phyloP scores from a whole-genome alignment of 2,797 vertebrate species.

The Columba guinea region DNA sequence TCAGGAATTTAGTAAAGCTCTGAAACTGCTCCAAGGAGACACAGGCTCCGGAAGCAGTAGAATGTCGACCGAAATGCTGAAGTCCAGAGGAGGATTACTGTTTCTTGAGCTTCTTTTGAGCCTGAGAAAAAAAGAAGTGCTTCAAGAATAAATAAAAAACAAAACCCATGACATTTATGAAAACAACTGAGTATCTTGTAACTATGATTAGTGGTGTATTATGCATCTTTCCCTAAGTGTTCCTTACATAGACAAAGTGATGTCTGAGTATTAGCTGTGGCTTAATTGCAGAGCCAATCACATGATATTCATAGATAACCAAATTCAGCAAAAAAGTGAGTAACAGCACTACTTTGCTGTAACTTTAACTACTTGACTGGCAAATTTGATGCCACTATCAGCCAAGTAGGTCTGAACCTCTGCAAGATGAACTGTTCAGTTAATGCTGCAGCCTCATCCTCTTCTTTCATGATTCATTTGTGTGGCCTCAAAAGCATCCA shows the following conservation, averaged over 20 bases:
- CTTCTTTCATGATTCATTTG: neutral
- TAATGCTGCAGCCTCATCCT: no score
- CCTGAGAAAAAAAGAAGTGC: neutral
- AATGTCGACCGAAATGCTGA: neutral
- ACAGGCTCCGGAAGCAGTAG: neutral
- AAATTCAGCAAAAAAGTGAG: neutral
- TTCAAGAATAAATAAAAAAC: neutral
- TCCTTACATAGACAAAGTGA: neutral
- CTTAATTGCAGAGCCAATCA: neutral
- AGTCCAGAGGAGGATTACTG: neutral
- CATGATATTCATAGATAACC: neutral
- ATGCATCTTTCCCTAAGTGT: neutral
- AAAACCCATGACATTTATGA: neutral
- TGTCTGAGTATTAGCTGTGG: neutral
- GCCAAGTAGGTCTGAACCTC: neutral
- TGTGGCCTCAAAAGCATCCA: neutral
- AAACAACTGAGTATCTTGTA: neutral
- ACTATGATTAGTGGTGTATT: neutral
- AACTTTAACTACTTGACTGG: neutral
- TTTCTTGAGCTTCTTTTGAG: neutral
- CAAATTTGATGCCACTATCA: neutral
- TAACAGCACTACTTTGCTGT: neutral
- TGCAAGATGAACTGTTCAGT: neutral
- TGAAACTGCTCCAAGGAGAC: neutral
- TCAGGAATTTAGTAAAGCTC: neutral